These are phyloP conservation scores for Drosophila pseudotalamancana DNA, from an alignment of 2,888 invertebrate species.

Conservation along the genomic window DNA sequence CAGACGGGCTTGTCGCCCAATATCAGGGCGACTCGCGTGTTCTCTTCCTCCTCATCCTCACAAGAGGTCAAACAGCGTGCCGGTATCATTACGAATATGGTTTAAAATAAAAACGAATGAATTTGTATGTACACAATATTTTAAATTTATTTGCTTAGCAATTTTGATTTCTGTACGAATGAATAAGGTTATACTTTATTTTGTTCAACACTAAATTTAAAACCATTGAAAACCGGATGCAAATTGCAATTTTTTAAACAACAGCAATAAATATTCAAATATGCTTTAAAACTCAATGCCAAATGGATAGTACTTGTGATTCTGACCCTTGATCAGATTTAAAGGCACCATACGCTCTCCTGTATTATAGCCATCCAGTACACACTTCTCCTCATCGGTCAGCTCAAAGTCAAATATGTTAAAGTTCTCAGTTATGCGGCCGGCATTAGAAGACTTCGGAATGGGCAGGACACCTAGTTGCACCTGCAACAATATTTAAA, in stretches of 20 bases:
- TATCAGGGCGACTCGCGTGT: constrained; percentile 39
- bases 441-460: constrained; percentile 86
- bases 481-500: constrained; percentile 83
- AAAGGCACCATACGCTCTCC: constrained; percentile 79
- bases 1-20: constrained; percentile 53
- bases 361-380: constrained; percentile 85
- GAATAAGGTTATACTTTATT: too few relatives aligned
- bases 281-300: constrained; percentile 78
- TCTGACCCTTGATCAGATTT: constrained; percentile 74
- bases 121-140: constrained; percentile 5
- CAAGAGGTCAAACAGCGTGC: constrained; percentile 47
- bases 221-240: background rate
- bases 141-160: constrained; percentile 4
- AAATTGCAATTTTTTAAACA: constrained; percentile 11
- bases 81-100: constrained; percentile 49
- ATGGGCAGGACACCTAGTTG: constrained; percentile 86
- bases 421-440: constrained; percentile 86
- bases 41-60: constrained; percentile 51
- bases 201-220: background rate
- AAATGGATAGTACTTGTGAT: constrained; percentile 84
- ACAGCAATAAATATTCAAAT: background rate
- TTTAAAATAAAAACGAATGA: constrained; percentile 13
- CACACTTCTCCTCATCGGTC: constrained; percentile 84
- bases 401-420: constrained; percentile 86
- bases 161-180: constrained; percentile 8